Base-by-base conservation (phyloP, 2,113 vertebrate species). In the Alligator mississippiensis region DNA sequence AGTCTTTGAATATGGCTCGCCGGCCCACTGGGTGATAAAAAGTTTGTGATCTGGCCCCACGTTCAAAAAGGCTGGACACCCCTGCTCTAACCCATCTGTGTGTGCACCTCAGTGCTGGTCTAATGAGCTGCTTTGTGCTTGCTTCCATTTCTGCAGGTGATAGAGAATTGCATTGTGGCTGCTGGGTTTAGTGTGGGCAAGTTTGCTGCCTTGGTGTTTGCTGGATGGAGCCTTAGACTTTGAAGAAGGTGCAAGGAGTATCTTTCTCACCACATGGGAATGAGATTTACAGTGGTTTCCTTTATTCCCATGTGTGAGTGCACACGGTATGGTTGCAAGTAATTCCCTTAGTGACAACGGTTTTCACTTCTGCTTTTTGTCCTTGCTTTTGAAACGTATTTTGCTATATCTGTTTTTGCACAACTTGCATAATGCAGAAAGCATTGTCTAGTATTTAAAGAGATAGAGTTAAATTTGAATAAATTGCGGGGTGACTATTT, bases 121-220 rank as follows among this genome's bases (percentile, higher is more conserved):
- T 27, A 74, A 54, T 14, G 30, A 28, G 63, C 47, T 25, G 30
- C 5, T 6, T 70, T 70, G 30, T 22, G 14, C 55, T 70, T 47
- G 12, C 61, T 47, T 63, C 89, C 38, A 76, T 92, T 72, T 90
- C 66, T 76, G 13, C 97, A 99, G 99, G 99, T 98, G 3, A 93
- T 99, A 75, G 99, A 99, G 97, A 98, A 92, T 30, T 99, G 99
- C 89, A 98, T 99, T 58, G 98, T 98, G 17, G 98, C 98, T 13
- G 99, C 99, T 28, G 99, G 99, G 3, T 99, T 99, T 97, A 99
- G 99, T 27, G 98, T 99, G 72, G 99, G 99, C 30, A 99, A 99
- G 83, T 99, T 99, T 70, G 98, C 99, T 16, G 99, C 99, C 78
- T 98, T 99, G 1, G 99, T 99, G 38, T 99, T 99, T 96, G 98